Conservation (phyloP, 2,113 vertebrate species). For the Stegostoma tigrinum region DNA sequence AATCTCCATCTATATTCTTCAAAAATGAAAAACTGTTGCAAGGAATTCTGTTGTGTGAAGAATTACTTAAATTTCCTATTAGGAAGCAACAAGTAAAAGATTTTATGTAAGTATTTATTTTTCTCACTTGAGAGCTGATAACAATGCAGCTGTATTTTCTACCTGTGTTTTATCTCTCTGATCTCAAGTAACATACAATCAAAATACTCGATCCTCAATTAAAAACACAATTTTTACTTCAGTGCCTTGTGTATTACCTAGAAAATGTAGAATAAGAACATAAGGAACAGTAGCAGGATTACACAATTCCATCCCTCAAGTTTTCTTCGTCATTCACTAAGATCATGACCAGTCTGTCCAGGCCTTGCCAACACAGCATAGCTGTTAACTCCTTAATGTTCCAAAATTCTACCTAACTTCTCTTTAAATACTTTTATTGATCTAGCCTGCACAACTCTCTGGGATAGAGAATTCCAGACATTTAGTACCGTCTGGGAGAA, state of each 20-base stretch:
- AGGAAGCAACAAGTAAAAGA: neutral
- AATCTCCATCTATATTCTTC: neutral
- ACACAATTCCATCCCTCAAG: too few relatives aligned
- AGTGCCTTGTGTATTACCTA: neutral
- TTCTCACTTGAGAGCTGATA: neutral
- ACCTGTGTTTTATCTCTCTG: neutral
- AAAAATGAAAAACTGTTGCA: neutral
- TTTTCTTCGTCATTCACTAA: too few relatives aligned
- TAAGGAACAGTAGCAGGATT: too few relatives aligned
- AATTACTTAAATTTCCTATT: neutral
- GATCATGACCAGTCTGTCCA: too few relatives aligned
- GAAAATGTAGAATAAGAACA: neutral
- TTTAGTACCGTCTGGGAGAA: too few relatives aligned
- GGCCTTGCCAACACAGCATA: too few relatives aligned
- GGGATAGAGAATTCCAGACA: too few relatives aligned
- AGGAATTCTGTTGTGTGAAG: neutral
- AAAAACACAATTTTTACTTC: neutral
- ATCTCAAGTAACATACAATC: neutral
- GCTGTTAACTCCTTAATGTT: too few relatives aligned
- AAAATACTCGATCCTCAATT: neutral
- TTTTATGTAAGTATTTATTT: neutral
- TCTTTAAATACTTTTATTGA: too few relatives aligned
- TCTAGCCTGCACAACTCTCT: too few relatives aligned
- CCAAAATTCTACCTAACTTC: too few relatives aligned
- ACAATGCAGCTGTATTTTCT: neutral